phyloP scores from a whole-genome alignment of 2,888 invertebrate genomes.

The Meliscaeva auricollis region DNA sequence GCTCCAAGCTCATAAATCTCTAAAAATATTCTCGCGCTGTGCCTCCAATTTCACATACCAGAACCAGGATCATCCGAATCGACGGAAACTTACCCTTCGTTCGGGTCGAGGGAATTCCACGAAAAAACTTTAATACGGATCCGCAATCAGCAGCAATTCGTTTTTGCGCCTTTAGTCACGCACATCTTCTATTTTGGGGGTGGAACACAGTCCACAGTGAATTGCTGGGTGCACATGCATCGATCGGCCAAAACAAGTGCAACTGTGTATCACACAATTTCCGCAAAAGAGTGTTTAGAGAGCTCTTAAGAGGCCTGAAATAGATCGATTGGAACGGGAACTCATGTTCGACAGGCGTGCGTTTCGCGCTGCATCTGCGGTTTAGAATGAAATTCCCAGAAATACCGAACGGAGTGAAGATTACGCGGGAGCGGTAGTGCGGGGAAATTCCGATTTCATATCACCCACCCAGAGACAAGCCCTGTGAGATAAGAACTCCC shows the following conservation, averaged over 20 bases:
- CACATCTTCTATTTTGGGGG: constrained; percentile 73
- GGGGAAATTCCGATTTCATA: constrained; percentile 11
- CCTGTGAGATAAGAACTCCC: constrained; percentile 61
- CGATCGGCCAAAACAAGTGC: constrained; percentile 55
- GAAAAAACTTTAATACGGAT: constrained; percentile 61
- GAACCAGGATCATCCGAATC: constrained; percentile 56
- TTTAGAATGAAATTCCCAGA: constrained; percentile 48
- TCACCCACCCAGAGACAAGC: constrained; percentile 43
- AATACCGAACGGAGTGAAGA: constrained; percentile 2
- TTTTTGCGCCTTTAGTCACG: constrained; percentile 74
- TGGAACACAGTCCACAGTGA: constrained; percentile 31
- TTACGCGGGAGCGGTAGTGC: background rate
- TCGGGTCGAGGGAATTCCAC: constrained; percentile 57
- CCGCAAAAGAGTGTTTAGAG: constrained; percentile 65
- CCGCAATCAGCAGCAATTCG: constrained; percentile 33
- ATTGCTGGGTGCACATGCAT: constrained; percentile 57
- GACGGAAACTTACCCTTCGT: constrained; percentile 7
- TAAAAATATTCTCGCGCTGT: constrained; percentile 65
- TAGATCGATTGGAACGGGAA: constrained; percentile 73
- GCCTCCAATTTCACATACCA: constrained; percentile 70
- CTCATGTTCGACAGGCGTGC: constrained; percentile 68
- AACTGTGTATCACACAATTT: constrained; percentile 62
- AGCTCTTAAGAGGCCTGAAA: constrained; percentile 55
- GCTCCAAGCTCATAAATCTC: constrained; percentile 74
- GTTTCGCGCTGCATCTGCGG: constrained; percentile 70